These are phyloP conservation scores for Rhea pennata DNA, from an alignment of 2,113 vertebrate species.

Conservation along the genomic window DNA sequence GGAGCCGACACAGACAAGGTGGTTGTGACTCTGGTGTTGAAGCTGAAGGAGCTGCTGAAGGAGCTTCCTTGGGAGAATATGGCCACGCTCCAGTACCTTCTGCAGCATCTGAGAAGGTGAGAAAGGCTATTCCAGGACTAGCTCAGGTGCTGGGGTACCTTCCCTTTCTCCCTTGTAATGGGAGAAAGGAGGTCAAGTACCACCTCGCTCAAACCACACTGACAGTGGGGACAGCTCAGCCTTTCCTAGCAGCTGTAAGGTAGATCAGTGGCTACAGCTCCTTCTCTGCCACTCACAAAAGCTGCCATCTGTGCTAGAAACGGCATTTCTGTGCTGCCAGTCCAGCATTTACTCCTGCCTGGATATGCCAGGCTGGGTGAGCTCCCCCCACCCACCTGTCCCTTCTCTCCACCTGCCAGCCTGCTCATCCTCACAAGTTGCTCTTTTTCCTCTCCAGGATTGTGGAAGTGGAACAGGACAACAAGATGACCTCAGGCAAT, in stretches of 20 bases:
- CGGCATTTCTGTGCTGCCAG: neutral
- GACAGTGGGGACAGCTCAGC: neutral
- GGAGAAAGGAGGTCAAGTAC: neutral
- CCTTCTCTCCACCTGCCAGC: neutral
- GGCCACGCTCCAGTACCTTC: slow-evolving; percentile 85
- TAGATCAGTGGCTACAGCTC: rapidly evolving
- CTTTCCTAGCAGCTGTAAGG: neutral
- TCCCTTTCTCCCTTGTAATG: rapidly evolving
- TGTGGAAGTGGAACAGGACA: slow-evolving; percentile 90
- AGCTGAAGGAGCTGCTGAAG: slow-evolving; percentile 83
- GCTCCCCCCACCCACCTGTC: rapidly evolving
- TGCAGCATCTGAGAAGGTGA: slow-evolving; percentile 89
- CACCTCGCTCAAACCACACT: rapidly evolving
- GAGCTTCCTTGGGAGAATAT: slow-evolving; percentile 85
- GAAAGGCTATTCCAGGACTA: neutral
- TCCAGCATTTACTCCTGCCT: neutral
- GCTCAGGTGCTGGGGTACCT: rapidly evolving
- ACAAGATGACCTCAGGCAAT: slow-evolving; percentile 96
- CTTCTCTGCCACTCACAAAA: rapidly evolving
- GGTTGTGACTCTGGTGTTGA: slow-evolving; percentile 77
- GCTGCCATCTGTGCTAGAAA: rapidly evolving
- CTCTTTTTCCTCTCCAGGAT: slow-evolving; percentile 79
- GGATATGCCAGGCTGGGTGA: rapidly evolving
- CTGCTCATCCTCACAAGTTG: neutral
- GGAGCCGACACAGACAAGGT: slow-evolving; percentile 79